Evolutionary conservation across 2,888 invertebrate species (phyloP).

Genomic region (Bimastos eiseni): DNA sequence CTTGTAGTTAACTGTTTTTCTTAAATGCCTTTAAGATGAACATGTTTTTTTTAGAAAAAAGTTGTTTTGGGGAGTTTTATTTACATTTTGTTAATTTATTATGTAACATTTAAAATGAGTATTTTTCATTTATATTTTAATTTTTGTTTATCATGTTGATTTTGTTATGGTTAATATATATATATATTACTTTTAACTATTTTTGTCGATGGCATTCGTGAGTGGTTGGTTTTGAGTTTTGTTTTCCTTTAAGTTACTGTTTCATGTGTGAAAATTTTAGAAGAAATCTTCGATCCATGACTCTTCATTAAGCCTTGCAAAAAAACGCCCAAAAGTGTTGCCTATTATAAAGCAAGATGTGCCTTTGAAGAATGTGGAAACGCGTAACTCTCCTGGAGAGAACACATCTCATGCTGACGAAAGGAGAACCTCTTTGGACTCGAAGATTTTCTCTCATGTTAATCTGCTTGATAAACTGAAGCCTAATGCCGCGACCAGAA

Average conservation of each 20-base stretch:
- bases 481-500: background rate
- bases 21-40: background rate
- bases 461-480: background rate
- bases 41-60: background rate
- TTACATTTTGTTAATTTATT: background rate
- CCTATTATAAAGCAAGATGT: background rate
- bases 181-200: background rate
- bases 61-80: background rate
- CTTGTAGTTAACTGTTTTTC: background rate
- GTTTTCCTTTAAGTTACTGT: background rate
- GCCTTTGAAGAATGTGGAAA: background rate
- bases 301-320: background rate
- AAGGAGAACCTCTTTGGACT: background rate
- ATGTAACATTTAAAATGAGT: background rate
- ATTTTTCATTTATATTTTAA: conserved; percentile 16
- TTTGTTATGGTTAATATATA: background rate
- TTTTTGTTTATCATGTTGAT: background rate
- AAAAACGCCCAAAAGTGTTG: background rate
- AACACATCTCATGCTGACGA: background rate
- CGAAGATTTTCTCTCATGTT: background rate
- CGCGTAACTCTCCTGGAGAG: background rate
- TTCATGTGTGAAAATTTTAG: conserved; percentile 4
- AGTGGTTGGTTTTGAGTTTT: background rate
- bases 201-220: background rate
- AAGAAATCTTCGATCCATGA: background rate